Evolutionary conservation across 2,888 invertebrate genomes (phyloP), one percentile per base, ranked within the genome.

Genomic region (Amphipyra tragopoginis): DNA sequence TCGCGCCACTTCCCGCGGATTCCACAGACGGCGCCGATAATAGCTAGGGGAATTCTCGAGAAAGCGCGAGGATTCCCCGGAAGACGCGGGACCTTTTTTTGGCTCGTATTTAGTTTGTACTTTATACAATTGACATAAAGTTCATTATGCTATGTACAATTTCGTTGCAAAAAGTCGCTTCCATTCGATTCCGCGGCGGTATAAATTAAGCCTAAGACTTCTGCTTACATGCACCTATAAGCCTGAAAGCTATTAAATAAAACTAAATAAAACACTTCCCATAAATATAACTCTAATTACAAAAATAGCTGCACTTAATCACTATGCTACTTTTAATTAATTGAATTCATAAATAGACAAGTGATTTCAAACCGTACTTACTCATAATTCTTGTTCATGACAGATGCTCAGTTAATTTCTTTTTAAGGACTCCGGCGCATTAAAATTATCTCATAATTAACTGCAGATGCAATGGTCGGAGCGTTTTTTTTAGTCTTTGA

Each of bases 331-430:
- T 52, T 55, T 55, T 80, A 82, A 82, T 87, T 84, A 85, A 85
- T 83, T 82, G 44, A 66, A 68, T 74, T 73, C 67, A 79, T 77
- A 81, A 83, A 83, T 82, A 84, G 75, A 72, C 58, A 57, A 77
- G 72, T 80, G 77, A 81, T 82, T 80, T 73, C 61, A 54, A 69
- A 72, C 51, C 21, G 54, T 48, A 56, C 15, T 13, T 40, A 51
- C 43, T 68, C 65, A 74, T 83, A 77, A 79, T 50, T 77, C 74
- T 75, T 62, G 6, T 14, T 15, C 9, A 29, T 70, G 75, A 77
- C 75, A 72, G 75, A 75, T 67, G 63, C 45, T 40, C 40, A 0
- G 15, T 65, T 66, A 72, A 66, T 64, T 66, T 56, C n/a, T 72
- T 60, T 62, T 62, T 47, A 64, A 71, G 50, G 39, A 68, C 50